phyloP scores from a whole-genome alignment of 1,140 invertebrate genomes.

The Centruroides sculpturatus region DNA sequence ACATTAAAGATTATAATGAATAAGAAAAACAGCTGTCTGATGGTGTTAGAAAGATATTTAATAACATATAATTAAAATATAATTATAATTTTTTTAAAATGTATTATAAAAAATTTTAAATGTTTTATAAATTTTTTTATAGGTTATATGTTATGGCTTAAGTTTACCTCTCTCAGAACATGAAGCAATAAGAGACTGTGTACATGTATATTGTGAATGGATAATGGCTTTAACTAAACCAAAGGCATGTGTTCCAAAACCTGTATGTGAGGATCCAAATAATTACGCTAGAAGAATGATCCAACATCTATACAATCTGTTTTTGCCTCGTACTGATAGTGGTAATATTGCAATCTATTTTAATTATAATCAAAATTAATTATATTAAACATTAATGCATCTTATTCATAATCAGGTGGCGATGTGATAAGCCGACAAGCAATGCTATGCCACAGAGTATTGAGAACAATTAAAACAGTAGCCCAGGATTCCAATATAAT shows the following conservation, averaged over 20 bases:
- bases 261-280: slow-evolving; percentile 75
- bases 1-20: too few species aligned
- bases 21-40: too few species aligned
- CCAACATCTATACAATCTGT: slow-evolving; percentile 84
- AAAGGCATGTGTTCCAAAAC: slow-evolving; percentile 54
- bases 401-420: slow-evolving; percentile 39
- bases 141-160: slow-evolving; percentile 81
- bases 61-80: too few species aligned
- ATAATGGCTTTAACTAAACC: slow-evolving; percentile 71
- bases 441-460: slow-evolving; percentile 82
- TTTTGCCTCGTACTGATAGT: slow-evolving; percentile 82
- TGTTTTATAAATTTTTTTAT: slow-evolving; percentile 6
- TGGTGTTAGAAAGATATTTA: too few species aligned
- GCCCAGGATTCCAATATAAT: slow-evolving; percentile 63
- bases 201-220: slow-evolving; percentile 95
- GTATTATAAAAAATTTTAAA: background rate
- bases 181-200: slow-evolving; percentile 88
- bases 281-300: slow-evolving; percentile 83
- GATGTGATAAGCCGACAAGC: slow-evolving; percentile 87
- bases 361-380: background rate
- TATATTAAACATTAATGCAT: slow-evolving; percentile 14
- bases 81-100: too few species aligned
- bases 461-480: slow-evolving; percentile 72
- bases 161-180: slow-evolving; percentile 77
- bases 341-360: slow-evolving; percentile 36